phyloP scores from a whole-genome alignment of 1,140 invertebrate genomes.

The Laupala kohalensis region DNA sequence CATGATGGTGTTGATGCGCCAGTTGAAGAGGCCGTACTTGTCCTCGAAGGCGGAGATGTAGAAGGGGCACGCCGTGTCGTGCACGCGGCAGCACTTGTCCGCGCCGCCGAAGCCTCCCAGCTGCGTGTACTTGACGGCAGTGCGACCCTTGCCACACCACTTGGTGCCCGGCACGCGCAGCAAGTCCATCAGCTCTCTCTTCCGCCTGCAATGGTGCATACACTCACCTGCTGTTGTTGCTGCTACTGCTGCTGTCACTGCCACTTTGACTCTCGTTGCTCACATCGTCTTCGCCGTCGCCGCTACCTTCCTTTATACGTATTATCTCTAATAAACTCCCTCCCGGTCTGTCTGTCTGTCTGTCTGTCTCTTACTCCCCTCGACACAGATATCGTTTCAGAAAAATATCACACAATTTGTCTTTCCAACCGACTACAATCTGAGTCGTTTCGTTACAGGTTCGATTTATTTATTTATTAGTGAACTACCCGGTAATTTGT shows the following conservation, averaged over 20 bases:
- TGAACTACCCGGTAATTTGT: no score
- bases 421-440: no score
- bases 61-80: slow-evolving; percentile 67
- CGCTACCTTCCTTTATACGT: no score
- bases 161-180: slow-evolving; percentile 67
- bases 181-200: slow-evolving; percentile 41
- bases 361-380: no score
- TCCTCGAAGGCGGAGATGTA: slow-evolving; percentile 62
- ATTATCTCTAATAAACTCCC: no score
- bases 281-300: neutral
- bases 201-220: slow-evolving; percentile 23
- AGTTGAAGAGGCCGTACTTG: slow-evolving; percentile 72
- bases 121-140: slow-evolving; percentile 56
- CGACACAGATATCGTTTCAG: neutral
- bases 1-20: slow-evolving; percentile 69
- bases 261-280: neutral
- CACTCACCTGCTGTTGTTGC: neutral
- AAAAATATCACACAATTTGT: no score
- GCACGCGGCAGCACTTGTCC: slow-evolving; percentile 70
- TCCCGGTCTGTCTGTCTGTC: no score
- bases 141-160: slow-evolving; percentile 75
- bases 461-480: no score
- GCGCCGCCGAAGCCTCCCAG: slow-evolving; percentile 61
- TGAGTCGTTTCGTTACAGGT: no score
- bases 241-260: neutral